Percentiles rank a stretch among this genome's conserved stretches.
phyloP scores from a whole-genome alignment of 92 coral and sea anemone species.

The Micromussa lordhowensis region DNA sequence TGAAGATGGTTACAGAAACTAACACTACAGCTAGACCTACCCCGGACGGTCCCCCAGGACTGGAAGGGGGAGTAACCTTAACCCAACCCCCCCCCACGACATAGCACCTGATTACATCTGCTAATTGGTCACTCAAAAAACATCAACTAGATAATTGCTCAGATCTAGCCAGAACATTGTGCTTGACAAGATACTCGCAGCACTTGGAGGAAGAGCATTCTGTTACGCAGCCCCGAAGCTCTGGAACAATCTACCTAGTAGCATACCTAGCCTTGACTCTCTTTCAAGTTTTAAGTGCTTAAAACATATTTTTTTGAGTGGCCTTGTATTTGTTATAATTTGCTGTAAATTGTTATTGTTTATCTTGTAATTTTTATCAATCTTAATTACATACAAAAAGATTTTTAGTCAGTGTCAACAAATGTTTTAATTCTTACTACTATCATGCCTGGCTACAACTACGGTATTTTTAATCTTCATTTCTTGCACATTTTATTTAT shows the following conservation, averaged over 20 bases:
- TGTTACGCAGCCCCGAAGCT: background rate
- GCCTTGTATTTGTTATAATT: background rate
- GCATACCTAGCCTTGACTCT: background rate
- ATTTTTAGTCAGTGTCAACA: too few species aligned
- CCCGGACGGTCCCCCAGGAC: too few species aligned
- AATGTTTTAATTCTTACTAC: too few species aligned
- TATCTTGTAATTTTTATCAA: background rate
- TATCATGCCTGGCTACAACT: too few species aligned
- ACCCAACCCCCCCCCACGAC: too few species aligned
- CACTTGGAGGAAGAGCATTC: conserved; percentile 2
- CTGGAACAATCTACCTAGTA: conserved; percentile 8
- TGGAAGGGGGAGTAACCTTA: too few species aligned
- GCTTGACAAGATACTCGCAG: conserved; percentile 10
- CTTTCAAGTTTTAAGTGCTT: background rate
- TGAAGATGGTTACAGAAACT: too few species aligned
- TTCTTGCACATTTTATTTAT: background rate
- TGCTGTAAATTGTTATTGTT: background rate
- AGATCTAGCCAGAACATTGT: background rate
- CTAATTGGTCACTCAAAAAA: background rate
- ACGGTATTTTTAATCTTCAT: too few species aligned
- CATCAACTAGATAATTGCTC: background rate
- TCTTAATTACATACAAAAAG: too few species aligned
- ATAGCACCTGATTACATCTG: background rate
- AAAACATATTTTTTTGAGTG: background rate
- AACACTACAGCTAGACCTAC: too few species aligned